Conservation (phyloP, 1,140 invertebrate species). For the Pissodes strobi region DNA sequence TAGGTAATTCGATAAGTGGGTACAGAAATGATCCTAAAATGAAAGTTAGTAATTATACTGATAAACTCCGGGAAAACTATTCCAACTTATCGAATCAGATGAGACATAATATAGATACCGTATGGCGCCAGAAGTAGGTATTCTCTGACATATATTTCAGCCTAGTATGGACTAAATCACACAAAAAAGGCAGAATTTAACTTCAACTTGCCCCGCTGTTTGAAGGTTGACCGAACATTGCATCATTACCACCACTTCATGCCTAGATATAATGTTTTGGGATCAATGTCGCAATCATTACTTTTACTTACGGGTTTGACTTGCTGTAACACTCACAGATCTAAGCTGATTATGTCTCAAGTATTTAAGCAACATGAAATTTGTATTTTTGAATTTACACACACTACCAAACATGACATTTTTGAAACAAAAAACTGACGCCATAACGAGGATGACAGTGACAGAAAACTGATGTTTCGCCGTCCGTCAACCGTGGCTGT, state of each 20-base stretch:
- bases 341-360: conserved; percentile 10
- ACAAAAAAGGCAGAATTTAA: too few species aligned
- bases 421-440: conserved; percentile 47
- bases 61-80: too few species aligned
- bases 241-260: conserved; percentile 13
- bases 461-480: conserved; percentile 3
- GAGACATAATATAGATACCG: too few species aligned
- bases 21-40: too few species aligned
- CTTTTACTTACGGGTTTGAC: conserved; percentile 26
- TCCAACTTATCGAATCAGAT: too few species aligned
- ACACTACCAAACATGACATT: conserved; percentile 42
- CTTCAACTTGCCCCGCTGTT: too few species aligned
- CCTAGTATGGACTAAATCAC: too few species aligned
- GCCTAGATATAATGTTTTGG: neutral
- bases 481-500: neutral
- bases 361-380: conserved; percentile 33
- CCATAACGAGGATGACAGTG: conserved; percentile 39
- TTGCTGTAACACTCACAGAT: neutral
- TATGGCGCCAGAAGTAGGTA: too few species aligned
- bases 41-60: too few species aligned
- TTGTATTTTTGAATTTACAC: conserved; percentile 36
- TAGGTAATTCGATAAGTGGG: too few species aligned
- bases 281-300: conserved; percentile 25
- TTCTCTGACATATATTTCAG: too few species aligned
- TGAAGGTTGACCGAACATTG: conserved; percentile 29